Evolutionary conservation across 2,797 vertebrate species (phyloP).

Genomic region (Rhabdomys pumilio): DNA sequence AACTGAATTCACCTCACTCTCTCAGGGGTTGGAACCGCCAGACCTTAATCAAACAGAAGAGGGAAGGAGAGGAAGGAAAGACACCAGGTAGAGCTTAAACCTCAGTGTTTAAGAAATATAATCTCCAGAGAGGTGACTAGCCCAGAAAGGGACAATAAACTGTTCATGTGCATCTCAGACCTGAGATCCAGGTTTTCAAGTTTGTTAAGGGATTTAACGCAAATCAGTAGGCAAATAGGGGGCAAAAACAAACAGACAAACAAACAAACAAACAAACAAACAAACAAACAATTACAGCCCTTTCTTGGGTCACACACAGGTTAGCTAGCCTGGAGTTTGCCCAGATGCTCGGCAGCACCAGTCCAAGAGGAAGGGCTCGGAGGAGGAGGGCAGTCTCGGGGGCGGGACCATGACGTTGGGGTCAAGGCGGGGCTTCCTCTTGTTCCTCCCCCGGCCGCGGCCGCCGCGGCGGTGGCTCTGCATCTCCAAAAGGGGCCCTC

Average conservation of each 20-base stretch:
- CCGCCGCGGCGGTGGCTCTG: neutral
- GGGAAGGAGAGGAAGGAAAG: neutral
- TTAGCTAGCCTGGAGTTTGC: neutral
- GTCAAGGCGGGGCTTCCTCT: constrained; percentile 69
- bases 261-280: too few species aligned
- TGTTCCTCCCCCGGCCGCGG: constrained; percentile 44
- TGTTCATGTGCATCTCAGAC: constrained; percentile 29
- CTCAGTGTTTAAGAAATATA: neutral
- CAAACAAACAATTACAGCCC: neutral
- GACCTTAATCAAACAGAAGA: constrained; percentile 1
- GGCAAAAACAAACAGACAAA: neutral
- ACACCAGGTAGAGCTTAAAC: neutral
- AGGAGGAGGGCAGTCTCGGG: constrained; percentile 26
- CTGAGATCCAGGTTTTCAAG: constrained; percentile 60
- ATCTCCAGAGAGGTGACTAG: neutral
- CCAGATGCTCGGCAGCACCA: accelerated
- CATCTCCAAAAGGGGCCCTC: constrained; percentile 57
- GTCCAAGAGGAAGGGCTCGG: neutral
- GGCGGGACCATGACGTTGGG: constrained; percentile 71
- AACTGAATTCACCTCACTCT: constrained; percentile 11
- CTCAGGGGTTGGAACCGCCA: neutral
- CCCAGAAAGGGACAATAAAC: constrained; percentile 21
- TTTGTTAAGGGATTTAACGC: constrained; percentile 62
- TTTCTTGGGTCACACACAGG: neutral
- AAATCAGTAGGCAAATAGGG: constrained; percentile 63